phyloP scores from a whole-genome alignment of 2,888 invertebrate species.

The Blastobasis adustella region DNA sequence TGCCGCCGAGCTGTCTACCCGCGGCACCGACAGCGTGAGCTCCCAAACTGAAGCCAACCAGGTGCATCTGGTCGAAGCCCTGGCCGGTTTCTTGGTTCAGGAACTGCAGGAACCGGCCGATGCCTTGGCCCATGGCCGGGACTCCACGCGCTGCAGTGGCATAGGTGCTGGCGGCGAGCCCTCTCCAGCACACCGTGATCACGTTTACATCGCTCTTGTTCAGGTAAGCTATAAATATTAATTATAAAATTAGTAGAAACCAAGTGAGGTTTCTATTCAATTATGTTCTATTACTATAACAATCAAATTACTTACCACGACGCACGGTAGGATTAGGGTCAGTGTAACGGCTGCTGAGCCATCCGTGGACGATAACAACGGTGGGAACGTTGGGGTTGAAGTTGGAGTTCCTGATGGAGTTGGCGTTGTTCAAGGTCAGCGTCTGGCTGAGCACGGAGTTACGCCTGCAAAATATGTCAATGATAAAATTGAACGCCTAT shows the following conservation, averaged over 20 bases:
- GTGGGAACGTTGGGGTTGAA: conserved; percentile 30
- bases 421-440: conserved; percentile 26
- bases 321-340: conserved; percentile 23
- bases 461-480: conserved; percentile 16
- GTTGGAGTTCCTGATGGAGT: conserved; percentile 29
- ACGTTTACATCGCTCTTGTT: conserved; percentile 30
- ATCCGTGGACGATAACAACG: conserved; percentile 38
- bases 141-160: conserved; percentile 32
- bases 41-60: conserved; percentile 45
- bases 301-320: conserved; percentile 23
- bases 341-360: conserved; percentile 29
- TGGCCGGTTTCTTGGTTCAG: conserved; percentile 25
- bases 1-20: conserved; percentile 30
- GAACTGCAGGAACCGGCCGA: conserved; percentile 37
- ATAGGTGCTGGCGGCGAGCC: conserved; percentile 30
- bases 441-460: conserved; percentile 26
- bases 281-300: background rate
- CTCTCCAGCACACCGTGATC: conserved; percentile 41
- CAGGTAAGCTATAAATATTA: conserved; percentile 27
- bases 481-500: conserved; percentile 12
- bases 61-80: conserved; percentile 26
- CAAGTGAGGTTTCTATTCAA: too few relatives aligned
- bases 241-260: conserved; percentile 1
- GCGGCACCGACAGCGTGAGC: conserved; percentile 42
- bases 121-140: conserved; percentile 31